Evolutionary conservation across 2,888 invertebrate genomes (phyloP), one percentile per base, ranked within the genome.

Genomic region (Sphinx pinastri): DNA sequence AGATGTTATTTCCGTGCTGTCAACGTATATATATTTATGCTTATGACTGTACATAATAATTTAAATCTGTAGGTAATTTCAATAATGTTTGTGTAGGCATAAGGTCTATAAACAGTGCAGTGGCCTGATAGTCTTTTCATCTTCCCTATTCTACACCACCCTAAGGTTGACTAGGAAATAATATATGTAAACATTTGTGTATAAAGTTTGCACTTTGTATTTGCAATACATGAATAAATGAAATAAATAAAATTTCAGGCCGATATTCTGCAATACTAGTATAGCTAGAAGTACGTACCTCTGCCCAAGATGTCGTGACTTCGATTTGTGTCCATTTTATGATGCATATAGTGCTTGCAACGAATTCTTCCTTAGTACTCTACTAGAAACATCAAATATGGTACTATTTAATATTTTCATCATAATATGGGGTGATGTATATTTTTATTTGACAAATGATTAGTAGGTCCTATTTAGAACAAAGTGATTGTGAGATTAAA

Each of bases 231-330:
- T 38, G 8, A 38, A 38, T 38, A 38, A 38, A 38, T 38, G 4
- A 25, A 25, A 25, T 25, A 25, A 25, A 25, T 25, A 25, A n/a
- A 38, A 38, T 38, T 60, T 60, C 59, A 60, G 59, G 14, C 1
- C 38, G 10, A n/a, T 8, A 7, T 60, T 60, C 25, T 60, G 59
- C 59, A 16, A 38, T 38, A 25, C n/a, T 60, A 12, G 12, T 31
- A 6, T 38, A 13, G 45, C n/a, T 19, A 14, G 14, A 60, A n/a
- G 55, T 16, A 11, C 5, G 4, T 12, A 45, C 13, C 11, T 68
- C 3, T 52, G 52, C 12, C 67, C 67, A 31, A 68, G 55, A 45
- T 68, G 47, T 66, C 51, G 68, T 69, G 19, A 69, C 71, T 31
- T 38, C 57, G 52, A 60, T 55, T 45, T 47, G 19, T 66, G 66